These are phyloP conservation scores for Lathronympha strigana DNA, from an alignment of 2,888 invertebrate species.

Conservation along the genomic window DNA sequence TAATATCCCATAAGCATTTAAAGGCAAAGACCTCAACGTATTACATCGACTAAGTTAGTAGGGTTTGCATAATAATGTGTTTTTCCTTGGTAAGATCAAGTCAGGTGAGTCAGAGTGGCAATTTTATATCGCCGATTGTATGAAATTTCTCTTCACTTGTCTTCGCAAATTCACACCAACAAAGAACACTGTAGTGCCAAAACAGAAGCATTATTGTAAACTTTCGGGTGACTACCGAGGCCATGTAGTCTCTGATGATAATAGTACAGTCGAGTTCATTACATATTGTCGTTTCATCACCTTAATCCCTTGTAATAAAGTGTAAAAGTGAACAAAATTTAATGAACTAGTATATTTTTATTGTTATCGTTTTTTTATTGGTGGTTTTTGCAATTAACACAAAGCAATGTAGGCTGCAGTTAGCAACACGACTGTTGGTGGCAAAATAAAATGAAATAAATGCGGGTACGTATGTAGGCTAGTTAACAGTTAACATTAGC, in stretches of 20 bases:
- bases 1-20: constrained; percentile 23
- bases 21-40: constrained; percentile 21
- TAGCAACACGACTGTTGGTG: background rate
- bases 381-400: constrained; percentile 1
- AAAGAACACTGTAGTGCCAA: too few relatives aligned
- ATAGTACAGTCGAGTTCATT: too few relatives aligned
- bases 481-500: too few relatives aligned
- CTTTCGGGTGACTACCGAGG: too few relatives aligned
- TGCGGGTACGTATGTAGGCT: too few relatives aligned
- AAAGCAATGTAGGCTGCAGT: background rate
- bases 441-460: background rate
- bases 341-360: too few relatives aligned
- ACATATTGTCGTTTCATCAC: too few relatives aligned
- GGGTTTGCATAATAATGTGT: background rate
- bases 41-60: background rate
- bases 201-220: too few relatives aligned
- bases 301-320: too few relatives aligned
- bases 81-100: too few relatives aligned
- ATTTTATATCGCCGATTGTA: background rate
- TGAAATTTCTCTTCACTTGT: background rate
- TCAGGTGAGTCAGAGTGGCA: background rate
- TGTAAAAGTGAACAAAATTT: too few relatives aligned
- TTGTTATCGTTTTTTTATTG: background rate
- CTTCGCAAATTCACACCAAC: background rate
- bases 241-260: too few relatives aligned